A percentile compares a stretch with the other conserved stretches of the same genome.
phyloP scores from a whole-genome alignment of 2,888 invertebrate species.

The Lamellibrachia columna region DNA sequence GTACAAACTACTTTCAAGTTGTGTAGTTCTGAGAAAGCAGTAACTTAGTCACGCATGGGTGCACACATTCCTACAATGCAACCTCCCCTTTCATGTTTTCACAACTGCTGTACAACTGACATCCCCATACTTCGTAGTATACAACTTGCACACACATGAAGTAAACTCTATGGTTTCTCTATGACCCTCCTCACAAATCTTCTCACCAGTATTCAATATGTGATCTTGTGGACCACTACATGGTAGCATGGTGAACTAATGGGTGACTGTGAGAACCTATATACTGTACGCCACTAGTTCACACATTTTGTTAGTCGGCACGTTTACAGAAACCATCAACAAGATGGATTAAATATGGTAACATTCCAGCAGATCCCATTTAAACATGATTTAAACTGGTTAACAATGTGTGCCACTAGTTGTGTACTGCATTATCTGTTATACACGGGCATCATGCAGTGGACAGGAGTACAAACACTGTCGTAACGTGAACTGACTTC shows the following conservation, averaged over 20 bases:
- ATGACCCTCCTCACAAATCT: too few species aligned
- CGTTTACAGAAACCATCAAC: not conserved
- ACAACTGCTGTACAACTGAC: not conserved
- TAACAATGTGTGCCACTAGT: not conserved
- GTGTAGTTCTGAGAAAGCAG: not conserved
- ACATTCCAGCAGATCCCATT: not conserved
- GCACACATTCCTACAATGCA: not conserved
- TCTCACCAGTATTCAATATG: too few species aligned
- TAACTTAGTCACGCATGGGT: not conserved
- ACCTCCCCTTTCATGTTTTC: not conserved
- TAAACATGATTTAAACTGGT: not conserved
- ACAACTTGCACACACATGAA: not conserved
- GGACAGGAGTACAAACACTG: not conserved
- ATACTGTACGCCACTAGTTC: not conserved
- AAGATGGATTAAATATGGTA: not conserved
- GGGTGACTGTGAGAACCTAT: too few species aligned
- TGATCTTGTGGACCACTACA: too few species aligned
- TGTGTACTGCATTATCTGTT: not conserved
- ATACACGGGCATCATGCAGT: not conserved
- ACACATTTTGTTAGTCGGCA: not conserved
- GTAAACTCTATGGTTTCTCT: too few species aligned
- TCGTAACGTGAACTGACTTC: not conserved
- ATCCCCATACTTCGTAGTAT: conserved; percentile 13
- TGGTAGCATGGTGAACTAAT: too few species aligned
- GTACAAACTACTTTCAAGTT: not conserved